A percentile compares a stretch with the other conserved stretches of the same genome.
Conservation (phyloP, 1,140 invertebrate genomes). For the Solen grandis region DNA sequence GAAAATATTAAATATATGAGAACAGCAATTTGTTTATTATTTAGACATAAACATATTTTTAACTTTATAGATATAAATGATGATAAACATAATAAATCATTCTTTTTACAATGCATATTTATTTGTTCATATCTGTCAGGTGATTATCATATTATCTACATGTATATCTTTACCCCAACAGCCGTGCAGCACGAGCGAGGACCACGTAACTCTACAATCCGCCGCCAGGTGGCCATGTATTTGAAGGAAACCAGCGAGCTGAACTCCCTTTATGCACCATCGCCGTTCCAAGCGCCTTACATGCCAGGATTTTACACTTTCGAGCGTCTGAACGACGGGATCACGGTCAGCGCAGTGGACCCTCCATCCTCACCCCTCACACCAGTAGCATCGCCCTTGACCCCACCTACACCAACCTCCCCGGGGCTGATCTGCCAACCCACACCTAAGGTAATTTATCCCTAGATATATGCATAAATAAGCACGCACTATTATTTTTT, state of each 20-base stretch:
- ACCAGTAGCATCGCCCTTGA: constrained; percentile 27
- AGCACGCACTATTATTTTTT: too few relatives aligned
- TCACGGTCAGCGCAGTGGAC: constrained; percentile 72
- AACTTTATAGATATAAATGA: too few relatives aligned
- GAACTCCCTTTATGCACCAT: constrained; percentile 56
- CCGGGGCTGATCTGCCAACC: constrained; percentile 72
- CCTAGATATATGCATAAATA: background rate
- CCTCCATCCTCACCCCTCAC: constrained; percentile 40
- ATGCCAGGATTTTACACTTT: constrained; percentile 65
- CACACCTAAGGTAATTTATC: constrained; percentile 71
- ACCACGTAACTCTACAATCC: constrained; percentile 95
- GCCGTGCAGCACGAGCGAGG: constrained; percentile 99
- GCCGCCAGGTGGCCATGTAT: constrained; percentile 91
- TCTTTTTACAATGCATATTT: too few relatives aligned
- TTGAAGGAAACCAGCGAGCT: constrained; percentile 81
- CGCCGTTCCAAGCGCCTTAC: constrained; percentile 68
- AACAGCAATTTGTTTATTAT: too few relatives aligned
- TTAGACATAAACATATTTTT: too few relatives aligned
- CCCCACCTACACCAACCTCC: constrained; percentile 36
- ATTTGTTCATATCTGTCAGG: too few relatives aligned
- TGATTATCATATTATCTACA: too few relatives aligned
- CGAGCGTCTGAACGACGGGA: constrained; percentile 71
- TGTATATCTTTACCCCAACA: too few relatives aligned
- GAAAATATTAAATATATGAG: too few relatives aligned
- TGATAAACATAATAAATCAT: too few relatives aligned